Base-by-base conservation (phyloP, 2,888 invertebrate species). In the Microplitis deprimator region DNA sequence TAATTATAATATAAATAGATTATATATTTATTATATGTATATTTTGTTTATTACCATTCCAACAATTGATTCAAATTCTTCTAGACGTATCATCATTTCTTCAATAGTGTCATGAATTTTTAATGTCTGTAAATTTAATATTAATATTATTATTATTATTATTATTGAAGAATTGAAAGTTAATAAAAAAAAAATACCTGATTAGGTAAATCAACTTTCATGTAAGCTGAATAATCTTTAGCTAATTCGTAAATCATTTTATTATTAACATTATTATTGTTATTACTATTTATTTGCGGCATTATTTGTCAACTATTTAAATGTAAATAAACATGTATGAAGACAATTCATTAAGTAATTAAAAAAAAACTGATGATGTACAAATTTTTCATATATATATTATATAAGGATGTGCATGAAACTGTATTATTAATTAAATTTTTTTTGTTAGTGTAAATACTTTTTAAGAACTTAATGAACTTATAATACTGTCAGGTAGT, bases 41-140 rank as follows among this genome's bases (percentile, higher is more conserved):
- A 29, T 29, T 29, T 29, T 29, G 29, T 29, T 29, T 3, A 29
- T 62, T 68, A 50, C 90, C 90, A 90, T 90, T 83, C 87, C 86
- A 74, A 89, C 85, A 59, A 90, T 87, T 3, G 89, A 90, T 73
- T 88, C 88, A 78, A 90, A 90, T 80, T 90, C 90, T 81, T 90
- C 90, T 17, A 90, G 82, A n/a, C 90, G 85, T 72, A 88, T 88
- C 82, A 90, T 85, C 84, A 90, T 89, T 79, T 90, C 90, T 70
- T 90, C 90, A 17, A 90, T 84, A 1, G 86, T 83, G 38, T 89
- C 88, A 39, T 88, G 86, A 41, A 89, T 84, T 72, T 81, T 83
- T 80, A 84, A 86, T 76, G 89, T 82, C 90, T 90, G 79, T 13
- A 84, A 85, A 61, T 67, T 39, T 50, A 64, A 70, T 64, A 68